phyloP scores from a whole-genome alignment of 1,140 invertebrate genomes.

The Bombus impatiens region DNA sequence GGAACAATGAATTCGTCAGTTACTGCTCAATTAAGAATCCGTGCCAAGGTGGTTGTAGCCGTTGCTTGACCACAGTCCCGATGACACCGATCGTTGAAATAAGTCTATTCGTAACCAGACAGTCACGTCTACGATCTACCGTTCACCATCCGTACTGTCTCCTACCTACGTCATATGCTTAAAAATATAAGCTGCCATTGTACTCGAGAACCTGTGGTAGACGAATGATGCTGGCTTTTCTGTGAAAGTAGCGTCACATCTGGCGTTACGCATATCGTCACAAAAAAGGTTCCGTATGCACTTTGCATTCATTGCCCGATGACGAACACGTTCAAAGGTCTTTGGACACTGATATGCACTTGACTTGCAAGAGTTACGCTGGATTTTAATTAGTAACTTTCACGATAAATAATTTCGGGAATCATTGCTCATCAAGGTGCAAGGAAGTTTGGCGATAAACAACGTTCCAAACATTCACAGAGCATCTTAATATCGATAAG shows the following conservation, averaged over 20 bases:
- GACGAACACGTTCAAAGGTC: conserved; percentile 16
- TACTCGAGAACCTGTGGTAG: neutral
- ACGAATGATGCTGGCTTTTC: conserved; percentile 10
- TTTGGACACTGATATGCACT: neutral
- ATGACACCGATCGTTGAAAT: conserved; percentile 48
- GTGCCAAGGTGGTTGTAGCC: conserved; percentile 42
- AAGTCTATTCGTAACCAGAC: conserved; percentile 49
- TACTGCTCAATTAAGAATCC: conserved; percentile 11
- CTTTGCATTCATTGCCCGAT: conserved; percentile 6
- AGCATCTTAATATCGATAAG: conserved; percentile 24
- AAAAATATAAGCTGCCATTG: conserved; percentile 36
- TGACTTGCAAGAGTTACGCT: neutral
- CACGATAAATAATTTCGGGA: neutral
- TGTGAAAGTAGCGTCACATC: conserved; percentile 33
- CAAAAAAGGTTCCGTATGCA: neutral
- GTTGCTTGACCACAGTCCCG: conserved; percentile 15
- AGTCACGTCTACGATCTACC: conserved; percentile 40
- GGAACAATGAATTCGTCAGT: conserved; percentile 20
- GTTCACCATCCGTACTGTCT: conserved; percentile 19
- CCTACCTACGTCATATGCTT: conserved; percentile 36
- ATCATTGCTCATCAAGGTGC: neutral
- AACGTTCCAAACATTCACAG: neutral
- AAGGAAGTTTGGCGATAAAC: neutral
- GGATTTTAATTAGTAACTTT: neutral
- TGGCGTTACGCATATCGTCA: neutral